Conservation (phyloP, 2,797 vertebrate species). For the Anabacerthia variegaticeps region DNA sequence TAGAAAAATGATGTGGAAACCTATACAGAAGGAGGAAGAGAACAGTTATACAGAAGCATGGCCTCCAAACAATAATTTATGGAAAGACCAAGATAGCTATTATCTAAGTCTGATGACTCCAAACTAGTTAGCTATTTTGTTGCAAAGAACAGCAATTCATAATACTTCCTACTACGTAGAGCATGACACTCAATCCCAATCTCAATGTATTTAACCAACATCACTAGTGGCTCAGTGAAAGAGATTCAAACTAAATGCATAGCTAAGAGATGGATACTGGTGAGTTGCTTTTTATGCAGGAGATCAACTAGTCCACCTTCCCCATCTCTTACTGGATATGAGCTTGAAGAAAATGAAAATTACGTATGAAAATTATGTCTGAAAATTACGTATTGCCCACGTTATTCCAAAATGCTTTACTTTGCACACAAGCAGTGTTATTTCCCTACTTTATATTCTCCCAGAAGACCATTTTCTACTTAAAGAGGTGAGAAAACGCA, state of each 20-base stretch:
- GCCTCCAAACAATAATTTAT: background rate
- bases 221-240: background rate
- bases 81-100: background rate
- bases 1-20: conserved; percentile 89
- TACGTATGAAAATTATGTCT: background rate
- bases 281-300: background rate
- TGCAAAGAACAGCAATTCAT: background rate
- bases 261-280: background rate
- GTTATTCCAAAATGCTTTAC: background rate
- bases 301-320: background rate
- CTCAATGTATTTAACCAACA: background rate
- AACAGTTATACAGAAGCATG: background rate
- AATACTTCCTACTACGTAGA: background rate
- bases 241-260: background rate
- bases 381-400: background rate
- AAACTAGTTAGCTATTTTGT: background rate
- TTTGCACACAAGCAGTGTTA: background rate
- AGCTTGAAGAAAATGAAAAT: background rate
- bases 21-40: conserved; percentile 65
- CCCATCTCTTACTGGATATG: background rate
- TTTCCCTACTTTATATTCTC: background rate
- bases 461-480: background rate
- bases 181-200: background rate
- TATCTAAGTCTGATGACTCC: background rate
- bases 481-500: background rate